phyloP scores from a whole-genome alignment of 2,888 invertebrate species.

The Papilio gigon region DNA sequence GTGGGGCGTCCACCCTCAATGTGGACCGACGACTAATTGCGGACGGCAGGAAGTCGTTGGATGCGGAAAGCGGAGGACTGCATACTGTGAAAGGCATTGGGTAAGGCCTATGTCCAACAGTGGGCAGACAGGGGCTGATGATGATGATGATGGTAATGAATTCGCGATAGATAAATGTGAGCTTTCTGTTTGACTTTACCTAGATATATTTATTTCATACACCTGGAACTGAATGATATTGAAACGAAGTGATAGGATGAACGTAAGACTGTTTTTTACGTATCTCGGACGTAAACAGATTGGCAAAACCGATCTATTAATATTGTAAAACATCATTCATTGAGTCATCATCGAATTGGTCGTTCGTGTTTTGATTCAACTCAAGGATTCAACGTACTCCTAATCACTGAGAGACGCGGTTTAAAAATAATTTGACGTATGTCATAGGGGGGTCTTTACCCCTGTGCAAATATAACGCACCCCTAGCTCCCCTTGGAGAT shows the following conservation, averaged over 20 bases:
- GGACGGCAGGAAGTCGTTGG: too few relatives aligned
- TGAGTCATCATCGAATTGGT: constrained; percentile 28
- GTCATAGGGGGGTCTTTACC: constrained; percentile 3
- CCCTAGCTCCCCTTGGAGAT: constrained; percentile 2
- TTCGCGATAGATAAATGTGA: too few relatives aligned
- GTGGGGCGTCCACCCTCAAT: too few relatives aligned
- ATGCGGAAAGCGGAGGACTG: too few relatives aligned
- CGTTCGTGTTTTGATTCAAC: neutral
- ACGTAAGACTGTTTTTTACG: neutral
- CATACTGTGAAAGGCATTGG: too few relatives aligned
- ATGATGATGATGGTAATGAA: too few relatives aligned
- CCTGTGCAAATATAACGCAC: neutral
- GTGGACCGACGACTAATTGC: too few relatives aligned
- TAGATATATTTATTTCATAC: too few relatives aligned
- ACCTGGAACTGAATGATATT: neutral
- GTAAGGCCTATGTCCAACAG: too few relatives aligned
- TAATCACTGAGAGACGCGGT: neutral
- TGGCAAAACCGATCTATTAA: constrained; percentile 29
- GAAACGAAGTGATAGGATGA: neutral
- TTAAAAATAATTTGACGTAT: neutral
- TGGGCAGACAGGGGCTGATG: too few relatives aligned
- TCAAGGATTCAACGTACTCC: neutral
- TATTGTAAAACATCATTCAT: constrained; percentile 24
- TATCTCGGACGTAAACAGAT: constrained; percentile 2
- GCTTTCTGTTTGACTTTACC: too few relatives aligned